Evolutionary conservation across 2,113 vertebrate species (phyloP).

Genomic region (Smithornis capensis): DNA sequence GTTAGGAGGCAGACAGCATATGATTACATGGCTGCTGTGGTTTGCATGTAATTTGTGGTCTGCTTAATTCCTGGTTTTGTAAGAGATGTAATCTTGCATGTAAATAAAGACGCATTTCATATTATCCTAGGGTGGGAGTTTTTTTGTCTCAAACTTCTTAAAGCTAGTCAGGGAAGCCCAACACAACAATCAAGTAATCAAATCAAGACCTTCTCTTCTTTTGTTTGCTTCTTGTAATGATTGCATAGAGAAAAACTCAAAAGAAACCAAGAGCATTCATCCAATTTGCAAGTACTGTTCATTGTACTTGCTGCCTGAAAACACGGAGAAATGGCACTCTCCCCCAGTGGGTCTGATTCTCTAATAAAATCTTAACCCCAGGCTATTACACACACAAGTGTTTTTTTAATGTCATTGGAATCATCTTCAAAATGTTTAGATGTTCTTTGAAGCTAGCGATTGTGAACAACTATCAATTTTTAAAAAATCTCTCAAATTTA

Average conservation of each 20-base stretch:
- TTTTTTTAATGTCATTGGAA: neutral
- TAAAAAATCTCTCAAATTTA: neutral
- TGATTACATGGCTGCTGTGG: conserved; percentile 10
- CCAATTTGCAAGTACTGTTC: neutral
- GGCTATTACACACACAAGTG: neutral
- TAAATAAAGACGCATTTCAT: neutral
- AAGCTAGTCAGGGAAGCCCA: neutral
- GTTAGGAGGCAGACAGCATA: neutral
- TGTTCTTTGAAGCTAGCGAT: neutral
- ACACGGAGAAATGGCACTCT: neutral
- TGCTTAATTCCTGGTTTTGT: neutral
- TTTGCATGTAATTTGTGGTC: conserved; percentile 4
- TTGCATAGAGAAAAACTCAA: neutral
- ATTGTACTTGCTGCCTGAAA: neutral
- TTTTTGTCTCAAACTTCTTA: neutral
- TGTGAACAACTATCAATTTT: neutral
- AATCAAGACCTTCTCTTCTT: neutral
- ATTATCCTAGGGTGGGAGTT: neutral
- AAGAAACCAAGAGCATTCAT: neutral
- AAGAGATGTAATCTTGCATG: neutral
- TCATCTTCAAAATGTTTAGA: neutral
- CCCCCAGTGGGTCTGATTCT: neutral
- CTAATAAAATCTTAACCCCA: neutral
- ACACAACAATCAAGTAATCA: neutral
- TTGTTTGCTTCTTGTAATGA: neutral